A percentile compares a stretch with the other conserved stretches of the same genome.
These are phyloP conservation scores for Neuroterus valhalla DNA, from an alignment of 1,140 invertebrate species.

Conservation along the genomic window DNA sequence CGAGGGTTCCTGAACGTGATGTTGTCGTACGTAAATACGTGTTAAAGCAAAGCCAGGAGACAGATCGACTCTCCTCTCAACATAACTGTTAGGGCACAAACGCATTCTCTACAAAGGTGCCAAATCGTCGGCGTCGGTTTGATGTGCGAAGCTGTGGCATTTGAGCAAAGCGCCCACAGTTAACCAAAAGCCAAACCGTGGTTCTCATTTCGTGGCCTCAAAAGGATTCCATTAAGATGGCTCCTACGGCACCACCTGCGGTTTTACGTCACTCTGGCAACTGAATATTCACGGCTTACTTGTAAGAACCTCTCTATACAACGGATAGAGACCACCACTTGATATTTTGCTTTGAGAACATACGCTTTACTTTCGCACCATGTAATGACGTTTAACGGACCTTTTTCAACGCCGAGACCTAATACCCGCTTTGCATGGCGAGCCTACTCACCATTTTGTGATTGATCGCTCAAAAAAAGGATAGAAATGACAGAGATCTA, in stretches of 20 bases:
- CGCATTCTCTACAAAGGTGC: background rate
- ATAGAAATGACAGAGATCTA: background rate
- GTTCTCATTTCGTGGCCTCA: background rate
- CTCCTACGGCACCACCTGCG: conserved; percentile 31
- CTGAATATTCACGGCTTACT: conserved; percentile 73
- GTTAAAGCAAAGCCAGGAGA: background rate
- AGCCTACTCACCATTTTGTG: background rate
- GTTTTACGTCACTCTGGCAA: conserved; percentile 55
- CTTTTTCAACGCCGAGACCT: background rate
- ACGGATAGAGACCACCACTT: conserved; percentile 40
- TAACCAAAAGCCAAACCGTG: background rate
- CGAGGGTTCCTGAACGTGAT: background rate
- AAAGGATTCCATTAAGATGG: background rate
- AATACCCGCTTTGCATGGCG: background rate
- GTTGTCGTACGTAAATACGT: background rate
- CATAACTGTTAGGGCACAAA: background rate
- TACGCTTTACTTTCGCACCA: background rate
- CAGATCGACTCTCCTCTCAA: too few species aligned
- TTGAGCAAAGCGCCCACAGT: background rate
- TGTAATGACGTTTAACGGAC: background rate
- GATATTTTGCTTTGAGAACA: background rate
- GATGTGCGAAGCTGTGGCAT: background rate
- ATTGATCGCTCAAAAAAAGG: background rate
- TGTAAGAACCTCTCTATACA: conserved; percentile 71
- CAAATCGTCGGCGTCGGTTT: background rate